phyloP scores from a whole-genome alignment of 2,113 vertebrate genomes.

The Polyodon spathula region DNA sequence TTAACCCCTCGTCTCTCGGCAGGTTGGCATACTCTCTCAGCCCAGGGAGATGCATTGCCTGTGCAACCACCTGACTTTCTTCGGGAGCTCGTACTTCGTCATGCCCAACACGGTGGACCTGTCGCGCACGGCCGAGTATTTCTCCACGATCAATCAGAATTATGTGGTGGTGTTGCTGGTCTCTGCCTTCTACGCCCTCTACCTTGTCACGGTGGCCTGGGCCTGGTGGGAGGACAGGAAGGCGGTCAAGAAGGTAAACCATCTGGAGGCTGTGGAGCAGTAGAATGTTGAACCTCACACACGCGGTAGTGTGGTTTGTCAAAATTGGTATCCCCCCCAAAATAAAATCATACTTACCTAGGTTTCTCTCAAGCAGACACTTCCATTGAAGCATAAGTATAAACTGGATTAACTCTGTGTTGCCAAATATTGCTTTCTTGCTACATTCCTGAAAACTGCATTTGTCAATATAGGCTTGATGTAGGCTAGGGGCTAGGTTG shows the following conservation, averaged over 20 bases:
- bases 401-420: no score
- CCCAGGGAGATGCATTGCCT: conserved; percentile 54
- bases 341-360: no score
- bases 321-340: no score
- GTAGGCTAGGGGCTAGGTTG: no score
- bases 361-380: no score
- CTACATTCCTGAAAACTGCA: no score
- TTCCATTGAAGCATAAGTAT: no score
- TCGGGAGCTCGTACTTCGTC: conserved; percentile 62
- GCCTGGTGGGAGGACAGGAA: conserved; percentile 60
- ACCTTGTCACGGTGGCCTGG: conserved; percentile 53
- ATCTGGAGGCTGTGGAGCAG: no score
- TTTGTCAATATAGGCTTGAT: no score
- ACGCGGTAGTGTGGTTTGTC: no score
- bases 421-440: no score
- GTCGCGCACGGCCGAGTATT: conserved; percentile 45
- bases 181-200: conserved; percentile 56
- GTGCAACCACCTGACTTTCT: conserved; percentile 68
- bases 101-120: conserved; percentile 64
- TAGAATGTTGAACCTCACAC: no score
- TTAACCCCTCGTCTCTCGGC: conserved; percentile 10
- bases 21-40: conserved; percentile 58
- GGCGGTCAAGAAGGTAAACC: conserved; percentile 55
- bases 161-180: conserved; percentile 62
- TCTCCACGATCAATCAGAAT: conserved; percentile 53